Conservation (phyloP, 2,797 vertebrate species). For the Syndactyla subalaris region DNA sequence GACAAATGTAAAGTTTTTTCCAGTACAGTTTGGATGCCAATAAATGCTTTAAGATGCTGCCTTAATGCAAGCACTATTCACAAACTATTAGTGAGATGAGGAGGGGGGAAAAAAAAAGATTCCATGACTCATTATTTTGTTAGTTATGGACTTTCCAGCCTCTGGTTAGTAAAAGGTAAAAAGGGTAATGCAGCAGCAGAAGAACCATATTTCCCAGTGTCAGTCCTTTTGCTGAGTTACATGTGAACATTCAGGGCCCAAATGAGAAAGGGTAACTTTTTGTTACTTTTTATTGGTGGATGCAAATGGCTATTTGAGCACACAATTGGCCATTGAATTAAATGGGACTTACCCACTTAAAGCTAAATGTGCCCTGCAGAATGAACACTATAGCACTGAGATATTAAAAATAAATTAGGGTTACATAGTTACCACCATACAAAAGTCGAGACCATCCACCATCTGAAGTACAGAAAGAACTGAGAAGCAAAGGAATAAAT, state of each 20-base stretch:
- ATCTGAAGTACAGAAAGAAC: not conserved
- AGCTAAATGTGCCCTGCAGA: constrained; percentile 6
- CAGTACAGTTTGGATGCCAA: not conserved
- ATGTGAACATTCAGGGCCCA: not conserved
- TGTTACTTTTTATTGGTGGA: not conserved
- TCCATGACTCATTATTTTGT: not conserved
- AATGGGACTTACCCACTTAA: constrained; percentile 19
- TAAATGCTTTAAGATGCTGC: not conserved
- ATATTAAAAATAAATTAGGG: constrained; percentile 56
- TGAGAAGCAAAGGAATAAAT: constrained; percentile 2
- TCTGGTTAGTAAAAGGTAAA: not conserved
- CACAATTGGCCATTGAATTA: constrained; percentile 37
- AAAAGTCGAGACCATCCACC: constrained; percentile 20
- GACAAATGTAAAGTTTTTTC: not conserved
- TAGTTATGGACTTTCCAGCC: not conserved
- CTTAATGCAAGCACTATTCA: not conserved
- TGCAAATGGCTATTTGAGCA: constrained; percentile 1
- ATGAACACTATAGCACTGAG: not conserved
- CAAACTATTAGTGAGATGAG: not conserved
- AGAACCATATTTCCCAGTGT: not conserved
- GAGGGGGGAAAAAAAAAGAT: not conserved
- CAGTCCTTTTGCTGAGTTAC: not conserved
- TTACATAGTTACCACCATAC: not conserved
- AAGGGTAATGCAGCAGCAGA: not conserved
- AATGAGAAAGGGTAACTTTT: not conserved